phyloP scores from a whole-genome alignment of 2,113 vertebrate species.

The Neolamprologus toae region DNA sequence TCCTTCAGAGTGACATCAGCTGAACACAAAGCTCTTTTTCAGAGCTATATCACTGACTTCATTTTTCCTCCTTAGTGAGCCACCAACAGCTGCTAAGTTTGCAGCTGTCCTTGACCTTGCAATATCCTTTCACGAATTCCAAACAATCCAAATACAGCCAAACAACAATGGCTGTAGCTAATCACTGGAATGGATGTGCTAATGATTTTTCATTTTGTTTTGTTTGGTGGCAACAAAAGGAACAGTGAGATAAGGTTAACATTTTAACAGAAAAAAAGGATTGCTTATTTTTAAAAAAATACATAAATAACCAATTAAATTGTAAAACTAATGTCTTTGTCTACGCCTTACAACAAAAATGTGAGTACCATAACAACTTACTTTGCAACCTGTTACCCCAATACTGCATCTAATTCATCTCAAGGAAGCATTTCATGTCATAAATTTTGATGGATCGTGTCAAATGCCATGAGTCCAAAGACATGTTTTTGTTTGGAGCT shows the following conservation, averaged over 20 bases:
- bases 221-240: neutral
- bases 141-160: neutral
- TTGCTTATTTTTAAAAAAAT: neutral
- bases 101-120: neutral
- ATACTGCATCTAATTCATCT: neutral
- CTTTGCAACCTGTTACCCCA: neutral
- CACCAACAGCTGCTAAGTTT: neutral
- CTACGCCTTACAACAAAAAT: neutral
- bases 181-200: neutral
- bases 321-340: neutral
- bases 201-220: neutral
- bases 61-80: neutral
- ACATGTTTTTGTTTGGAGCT: neutral
- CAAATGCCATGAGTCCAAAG: neutral
- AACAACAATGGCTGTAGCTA: neutral
- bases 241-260: neutral
- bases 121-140: neutral
- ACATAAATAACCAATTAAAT: neutral
- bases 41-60: neutral
- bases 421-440: neutral
- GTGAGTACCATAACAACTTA: neutral
- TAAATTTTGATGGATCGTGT: neutral
- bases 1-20: neutral
- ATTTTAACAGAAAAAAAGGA: neutral
- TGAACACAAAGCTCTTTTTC: neutral